Base-by-base conservation (phyloP, 2,113 vertebrate genomes). In the Podarcis muralis region DNA sequence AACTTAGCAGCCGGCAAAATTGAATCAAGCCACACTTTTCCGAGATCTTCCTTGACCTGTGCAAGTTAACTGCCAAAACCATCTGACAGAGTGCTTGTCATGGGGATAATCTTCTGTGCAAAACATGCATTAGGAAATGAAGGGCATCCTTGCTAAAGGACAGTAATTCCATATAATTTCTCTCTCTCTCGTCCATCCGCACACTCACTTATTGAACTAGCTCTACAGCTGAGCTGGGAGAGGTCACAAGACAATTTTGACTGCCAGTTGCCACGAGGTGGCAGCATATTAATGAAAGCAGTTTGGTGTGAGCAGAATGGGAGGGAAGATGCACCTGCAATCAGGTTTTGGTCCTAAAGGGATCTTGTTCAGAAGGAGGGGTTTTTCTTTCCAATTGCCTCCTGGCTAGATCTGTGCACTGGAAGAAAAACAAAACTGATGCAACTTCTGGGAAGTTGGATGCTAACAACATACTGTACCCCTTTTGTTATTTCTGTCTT, bases 211-310 rank as follows among this genome's bases (percentile, higher is more conserved):
- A 65, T 53, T 48, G 20, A 32, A 71, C 40, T n/a, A 71, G 66
- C 25, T 48, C 8, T 27, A 83, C 35, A 69, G 25, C 84, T 35
- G 53, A 0, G 9, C 0, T 57, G 5, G 32, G 23, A 16, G 53
- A 59, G 30, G 30, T 69, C 59, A 7, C 7, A 1, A 35, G 89
- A 93, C 92, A 84, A 48, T 48, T 93, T 75, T 93, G 91, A 92
- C 83, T 3, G 9, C 11, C 12, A 0, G 30, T 82, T 74, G 88
- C 94, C 95, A 95, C 95, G 92, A 86, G 94, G 91, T 96, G 95
- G 94, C 95, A 95, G 94, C 93, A 95, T 89, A 91, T 92, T 23
- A 88, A 93, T 91, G 91, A 90, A 94, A 0, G 91, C 93, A 69
- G 18, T 89, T 40, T 72, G 82, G 81, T 76, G 5, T 22, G 1